Evolutionary conservation across 2,888 invertebrate genomes (phyloP).

Genomic region (Tinea semifulvella): DNA sequence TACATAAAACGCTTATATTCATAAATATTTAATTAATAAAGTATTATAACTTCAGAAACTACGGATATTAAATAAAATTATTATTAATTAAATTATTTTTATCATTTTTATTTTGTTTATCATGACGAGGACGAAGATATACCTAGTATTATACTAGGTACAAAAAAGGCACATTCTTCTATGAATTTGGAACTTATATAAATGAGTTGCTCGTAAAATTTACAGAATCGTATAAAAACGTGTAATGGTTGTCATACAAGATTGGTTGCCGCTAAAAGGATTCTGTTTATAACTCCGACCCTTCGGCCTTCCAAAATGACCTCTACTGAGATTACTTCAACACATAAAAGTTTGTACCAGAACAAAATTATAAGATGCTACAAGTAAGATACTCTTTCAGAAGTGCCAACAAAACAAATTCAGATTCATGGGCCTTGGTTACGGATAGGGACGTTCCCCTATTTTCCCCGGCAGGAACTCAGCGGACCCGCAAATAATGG

Average conservation of each 20-base stretch:
- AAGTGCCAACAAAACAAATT: too few species aligned
- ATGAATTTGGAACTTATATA: neutral
- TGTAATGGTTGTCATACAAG: slow-evolving; percentile 1
- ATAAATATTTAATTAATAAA: too few species aligned
- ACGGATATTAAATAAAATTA: too few species aligned
- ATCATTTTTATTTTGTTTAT: neutral
- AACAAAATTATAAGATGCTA: too few species aligned
- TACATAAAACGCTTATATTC: too few species aligned
- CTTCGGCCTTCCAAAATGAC: neutral
- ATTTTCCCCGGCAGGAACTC: too few species aligned
- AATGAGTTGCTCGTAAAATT: slow-evolving; percentile 1
- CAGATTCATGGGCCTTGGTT: too few species aligned
- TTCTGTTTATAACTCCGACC: slow-evolving; percentile 1
- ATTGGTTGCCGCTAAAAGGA: slow-evolving; percentile 9
- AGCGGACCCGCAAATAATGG: too few species aligned
- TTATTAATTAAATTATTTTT: neutral
- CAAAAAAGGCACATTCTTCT: neutral
- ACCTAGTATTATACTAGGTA: neutral
- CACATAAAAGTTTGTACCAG: slow-evolving; percentile 5
- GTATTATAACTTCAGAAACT: too few species aligned
- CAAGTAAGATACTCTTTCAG: too few species aligned
- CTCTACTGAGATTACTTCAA: slow-evolving; percentile 3
- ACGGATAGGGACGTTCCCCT: too few species aligned
- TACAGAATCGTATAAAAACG: neutral
- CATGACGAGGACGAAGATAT: neutral